Evolutionary conservation across 2,113 vertebrate genomes (phyloP), one percentile per base, ranked within the genome.

Genomic region (Gallinago undulata): DNA sequence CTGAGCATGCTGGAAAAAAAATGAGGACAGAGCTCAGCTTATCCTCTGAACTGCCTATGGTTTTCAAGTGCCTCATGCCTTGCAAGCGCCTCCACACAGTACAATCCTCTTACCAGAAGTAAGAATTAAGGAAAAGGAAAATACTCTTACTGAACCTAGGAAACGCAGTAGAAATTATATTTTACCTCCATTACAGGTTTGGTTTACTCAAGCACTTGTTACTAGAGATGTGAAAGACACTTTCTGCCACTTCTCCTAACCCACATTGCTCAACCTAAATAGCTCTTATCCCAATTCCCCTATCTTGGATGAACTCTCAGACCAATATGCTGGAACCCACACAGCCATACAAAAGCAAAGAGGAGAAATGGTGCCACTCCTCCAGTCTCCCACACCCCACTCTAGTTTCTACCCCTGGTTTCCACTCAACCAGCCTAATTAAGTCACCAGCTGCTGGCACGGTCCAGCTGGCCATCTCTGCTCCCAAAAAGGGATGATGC

Each of bases 41-140:
- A 82, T 25, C 13, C 39, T 21, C 30, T 33, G 39, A 76, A 19
- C 22, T 31, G n/a, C 57, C 17, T 31, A 19, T 16, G 30, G 8
- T 63, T 81, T 81, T 23, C 12, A 48, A 63, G 45, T 27, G 25
- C 17, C 21, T 14, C 33, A 7, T 51, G 21, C 23, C 81, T 63
- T 53, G 31, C 24, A 72, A 41, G 4, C 1, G 1, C 11, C 22
- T 14, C 19, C 17, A 3, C n/a, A 66, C 0, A 0, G 22, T 19
- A 50, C 13, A 50, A n/a, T 37, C 9, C 14, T 45, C 17, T n/a
- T n/a, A 39, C 7, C 13, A 60, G 35, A n/a, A 39, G 15, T 7
- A 59, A 50, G 21, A 83, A 48, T 19, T n/a, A 83, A 17, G 45
- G 31, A 62, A 27, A 43, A 78, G 19, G 6, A 72, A 50, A 55